Evolutionary conservation across 1,140 invertebrate species (phyloP).

Genomic region (Pomacea maculata): DNA sequence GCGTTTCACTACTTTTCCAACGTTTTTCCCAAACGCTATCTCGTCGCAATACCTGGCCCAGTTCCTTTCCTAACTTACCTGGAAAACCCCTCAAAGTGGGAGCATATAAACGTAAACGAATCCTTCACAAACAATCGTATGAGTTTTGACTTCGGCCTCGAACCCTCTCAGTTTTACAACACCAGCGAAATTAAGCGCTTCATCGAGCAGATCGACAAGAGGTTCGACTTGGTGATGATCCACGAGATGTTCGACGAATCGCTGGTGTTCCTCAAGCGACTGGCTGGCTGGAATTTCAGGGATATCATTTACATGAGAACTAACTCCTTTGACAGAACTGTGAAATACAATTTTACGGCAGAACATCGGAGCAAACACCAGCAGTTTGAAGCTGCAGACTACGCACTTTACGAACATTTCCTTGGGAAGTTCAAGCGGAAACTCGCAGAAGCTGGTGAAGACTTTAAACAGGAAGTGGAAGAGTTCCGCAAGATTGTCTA

Average conservation of each 20-base stretch:
- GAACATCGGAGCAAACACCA: neutral
- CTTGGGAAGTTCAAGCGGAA: conserved; percentile 19
- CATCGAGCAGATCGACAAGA: conserved; percentile 26
- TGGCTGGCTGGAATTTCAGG: conserved; percentile 67
- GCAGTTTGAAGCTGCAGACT: conserved; percentile 11
- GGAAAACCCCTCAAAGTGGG: conserved; percentile 33
- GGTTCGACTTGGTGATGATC: conserved; percentile 69
- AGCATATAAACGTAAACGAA: neutral
- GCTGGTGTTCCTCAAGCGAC: conserved; percentile 65
- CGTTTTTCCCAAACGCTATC: conserved; percentile 14
- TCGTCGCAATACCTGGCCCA: conserved; percentile 21
- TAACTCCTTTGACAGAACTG: conserved; percentile 12
- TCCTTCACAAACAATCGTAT: conserved; percentile 46
- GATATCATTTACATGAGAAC: conserved; percentile 59
- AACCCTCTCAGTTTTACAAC: neutral
- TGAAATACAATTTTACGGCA: neutral
- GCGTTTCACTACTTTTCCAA: conserved; percentile 38
- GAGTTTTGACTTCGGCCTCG: conserved; percentile 44
- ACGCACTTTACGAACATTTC: conserved; percentile 33
- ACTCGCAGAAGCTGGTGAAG: conserved; percentile 1
- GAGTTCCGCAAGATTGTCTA: conserved; percentile 12
- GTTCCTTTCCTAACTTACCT: conserved; percentile 27
- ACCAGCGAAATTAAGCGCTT: conserved; percentile 20
- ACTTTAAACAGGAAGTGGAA: conserved; percentile 16
- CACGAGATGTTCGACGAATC: conserved; percentile 70